These are phyloP conservation scores for Gymnarchus niloticus DNA, from an alignment of 2,113 vertebrate genomes.

Conservation along the genomic window DNA sequence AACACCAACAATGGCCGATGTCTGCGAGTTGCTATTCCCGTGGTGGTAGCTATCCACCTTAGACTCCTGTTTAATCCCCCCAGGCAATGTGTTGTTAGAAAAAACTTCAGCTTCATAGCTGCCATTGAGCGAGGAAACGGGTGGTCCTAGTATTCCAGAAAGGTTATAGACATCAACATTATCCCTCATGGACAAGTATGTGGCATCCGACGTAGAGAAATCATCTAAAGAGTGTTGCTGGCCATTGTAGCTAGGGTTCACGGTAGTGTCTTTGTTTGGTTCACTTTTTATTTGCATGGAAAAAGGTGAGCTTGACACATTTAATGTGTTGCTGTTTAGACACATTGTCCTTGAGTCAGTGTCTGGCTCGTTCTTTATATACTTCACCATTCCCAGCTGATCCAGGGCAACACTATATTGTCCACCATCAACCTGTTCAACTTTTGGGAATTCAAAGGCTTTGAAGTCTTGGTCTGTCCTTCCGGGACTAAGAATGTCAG, in stretches of 20 bases:
- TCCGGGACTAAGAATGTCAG: conserved; percentile 72
- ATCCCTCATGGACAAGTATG: conserved; percentile 94
- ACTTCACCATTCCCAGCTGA: conserved; percentile 84
- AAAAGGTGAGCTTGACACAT: conserved; percentile 68
- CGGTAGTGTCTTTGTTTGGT: conserved; percentile 80
- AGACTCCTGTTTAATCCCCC: conserved; percentile 93
- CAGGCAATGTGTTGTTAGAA: conserved; percentile 72
- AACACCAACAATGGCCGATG: conserved; percentile 93
- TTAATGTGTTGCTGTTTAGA: conserved; percentile 72
- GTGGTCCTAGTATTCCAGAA: conserved; percentile 95
- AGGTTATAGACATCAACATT: conserved; percentile 95
- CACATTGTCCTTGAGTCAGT: conserved; percentile 82
- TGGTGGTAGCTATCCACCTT: conserved; percentile 88
- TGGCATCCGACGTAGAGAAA: conserved; percentile 87
- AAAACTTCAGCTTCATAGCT: conserved; percentile 80
- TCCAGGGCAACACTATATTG: conserved; percentile 70
- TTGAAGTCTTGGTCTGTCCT: conserved; percentile 74
- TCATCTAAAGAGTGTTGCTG: conserved; percentile 72
- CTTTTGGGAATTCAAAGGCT: conserved; percentile 81
- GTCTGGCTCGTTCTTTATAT: conserved; percentile 91
- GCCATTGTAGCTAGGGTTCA: conserved; percentile 75
- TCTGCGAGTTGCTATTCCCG: conserved; percentile 76
- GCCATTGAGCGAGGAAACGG: conserved; percentile 82
- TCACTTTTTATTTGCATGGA: conserved; percentile 87
- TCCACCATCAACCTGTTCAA: conserved; percentile 80